Evolutionary conservation across 2,888 invertebrate genomes (phyloP).

Genomic region (Dione vanillae): DNA sequence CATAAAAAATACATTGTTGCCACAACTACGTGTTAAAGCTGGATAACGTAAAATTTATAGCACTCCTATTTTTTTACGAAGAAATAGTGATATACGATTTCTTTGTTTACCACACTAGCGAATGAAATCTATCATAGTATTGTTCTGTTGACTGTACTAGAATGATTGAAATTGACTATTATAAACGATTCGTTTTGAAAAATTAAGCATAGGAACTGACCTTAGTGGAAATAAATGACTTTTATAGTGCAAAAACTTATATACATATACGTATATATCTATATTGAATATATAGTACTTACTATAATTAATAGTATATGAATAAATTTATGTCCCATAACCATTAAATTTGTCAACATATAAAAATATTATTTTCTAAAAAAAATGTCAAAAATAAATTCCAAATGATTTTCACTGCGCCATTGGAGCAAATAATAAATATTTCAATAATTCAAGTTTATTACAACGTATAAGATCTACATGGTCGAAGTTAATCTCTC

Average conservation of each 20-base stretch:
- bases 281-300: no score
- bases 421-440: neutral
- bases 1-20: no score
- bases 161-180: constrained; percentile 9
- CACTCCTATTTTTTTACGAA: neutral
- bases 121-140: neutral
- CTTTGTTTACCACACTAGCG: constrained; percentile 3
- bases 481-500: constrained; percentile 38
- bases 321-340: no score
- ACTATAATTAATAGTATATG: no score
- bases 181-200: constrained; percentile 4
- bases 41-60: constrained; percentile 17
- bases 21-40: constrained; percentile 20
- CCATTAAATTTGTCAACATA: no score
- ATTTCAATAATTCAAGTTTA: constrained; percentile 21
- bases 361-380: no score
- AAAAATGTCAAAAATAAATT: neutral
- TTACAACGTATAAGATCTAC: constrained; percentile 34
- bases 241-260: no score
- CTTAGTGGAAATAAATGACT: neutral
- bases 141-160: neutral
- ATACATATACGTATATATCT: no score
- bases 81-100: constrained; percentile 5
- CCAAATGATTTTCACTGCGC: neutral
- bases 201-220: neutral